A percentile compares a stretch with the other conserved stretches of the same genome.
These are phyloP conservation scores for Pogonus chalceus DNA, from an alignment of 1,140 invertebrate species.

Conservation along the genomic window DNA sequence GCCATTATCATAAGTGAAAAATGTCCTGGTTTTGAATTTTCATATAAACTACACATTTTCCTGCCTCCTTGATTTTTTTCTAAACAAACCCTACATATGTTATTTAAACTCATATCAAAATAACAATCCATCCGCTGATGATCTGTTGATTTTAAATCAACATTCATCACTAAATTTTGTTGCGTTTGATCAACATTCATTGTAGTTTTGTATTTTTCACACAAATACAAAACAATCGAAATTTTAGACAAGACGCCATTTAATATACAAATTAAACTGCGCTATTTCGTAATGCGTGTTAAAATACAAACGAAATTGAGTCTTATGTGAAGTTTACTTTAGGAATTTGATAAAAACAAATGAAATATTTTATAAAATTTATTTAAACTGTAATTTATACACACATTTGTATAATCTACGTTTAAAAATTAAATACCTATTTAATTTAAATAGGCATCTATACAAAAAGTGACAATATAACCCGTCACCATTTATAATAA, in stretches of 20 bases:
- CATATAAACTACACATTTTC: constrained; percentile 20
- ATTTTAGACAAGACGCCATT: neutral
- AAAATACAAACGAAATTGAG: too few species aligned
- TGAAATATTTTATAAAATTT: too few species aligned
- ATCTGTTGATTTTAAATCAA: neutral
- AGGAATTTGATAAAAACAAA: too few species aligned
- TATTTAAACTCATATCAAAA: constrained; percentile 16
- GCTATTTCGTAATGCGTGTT: too few species aligned
- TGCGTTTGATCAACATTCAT: constrained; percentile 1
- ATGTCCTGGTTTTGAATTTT: constrained; percentile 11
- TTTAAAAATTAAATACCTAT: too few species aligned
- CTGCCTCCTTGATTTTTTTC: constrained; percentile 17
- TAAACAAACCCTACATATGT: constrained; percentile 17
- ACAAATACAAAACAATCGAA: neutral
- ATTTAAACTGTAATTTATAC: too few species aligned
- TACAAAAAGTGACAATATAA: too few species aligned
- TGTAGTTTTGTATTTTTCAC: neutral
- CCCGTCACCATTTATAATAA: too few species aligned
- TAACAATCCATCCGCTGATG: constrained; percentile 13
- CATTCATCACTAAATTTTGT: neutral
- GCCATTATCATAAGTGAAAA: constrained; percentile 20
- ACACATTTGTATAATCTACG: too few species aligned
- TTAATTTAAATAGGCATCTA: too few species aligned
- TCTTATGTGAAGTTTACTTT: too few species aligned
- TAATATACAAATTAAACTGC: neutral